Percentiles rank a stretch among this genome's conserved stretches.
phyloP scores from a whole-genome alignment of 2,113 vertebrate species.

The Anoplopoma fimbria region DNA sequence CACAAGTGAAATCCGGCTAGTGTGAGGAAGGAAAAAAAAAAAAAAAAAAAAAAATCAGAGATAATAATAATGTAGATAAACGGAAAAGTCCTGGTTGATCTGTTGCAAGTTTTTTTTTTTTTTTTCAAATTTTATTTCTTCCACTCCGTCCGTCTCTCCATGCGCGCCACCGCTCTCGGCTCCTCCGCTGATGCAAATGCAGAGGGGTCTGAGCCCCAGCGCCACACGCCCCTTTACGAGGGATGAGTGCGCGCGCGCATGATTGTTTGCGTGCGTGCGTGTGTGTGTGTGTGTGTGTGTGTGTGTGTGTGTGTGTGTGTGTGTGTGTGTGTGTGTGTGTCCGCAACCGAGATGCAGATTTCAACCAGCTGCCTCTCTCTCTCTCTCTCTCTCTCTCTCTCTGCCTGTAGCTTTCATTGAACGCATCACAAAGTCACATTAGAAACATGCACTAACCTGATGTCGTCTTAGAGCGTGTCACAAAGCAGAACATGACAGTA shows the following conservation, averaged over 20 bases:
- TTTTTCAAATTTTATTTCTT: conserved; percentile 39
- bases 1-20: conserved; percentile 28
- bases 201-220: conserved; percentile 63
- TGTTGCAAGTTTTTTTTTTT: conserved; percentile 57
- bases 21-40: neutral
- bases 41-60: conserved; percentile 18
- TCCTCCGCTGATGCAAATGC: conserved; percentile 62
- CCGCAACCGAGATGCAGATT: conserved; percentile 69
- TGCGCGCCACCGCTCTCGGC: conserved; percentile 55
- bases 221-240: conserved; percentile 78
- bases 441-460: neutral
- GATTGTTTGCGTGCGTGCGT: conserved; percentile 14
- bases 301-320: conserved; percentile 13
- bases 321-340: conserved; percentile 19
- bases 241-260: conserved; percentile 53
- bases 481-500: neutral
- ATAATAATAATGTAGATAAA: neutral
- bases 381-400: conserved; percentile 16
- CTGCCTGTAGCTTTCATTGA: conserved; percentile 33
- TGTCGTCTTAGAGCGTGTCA: conserved; percentile 1
- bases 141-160: conserved; percentile 28
- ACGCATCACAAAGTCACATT: conserved; percentile 41
- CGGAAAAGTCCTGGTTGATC: conserved; percentile 45
- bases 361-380: conserved; percentile 45
- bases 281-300: conserved; percentile 6